Conservation (phyloP, 2,113 vertebrate species). For the Chaetorhynchus papuensis region DNA sequence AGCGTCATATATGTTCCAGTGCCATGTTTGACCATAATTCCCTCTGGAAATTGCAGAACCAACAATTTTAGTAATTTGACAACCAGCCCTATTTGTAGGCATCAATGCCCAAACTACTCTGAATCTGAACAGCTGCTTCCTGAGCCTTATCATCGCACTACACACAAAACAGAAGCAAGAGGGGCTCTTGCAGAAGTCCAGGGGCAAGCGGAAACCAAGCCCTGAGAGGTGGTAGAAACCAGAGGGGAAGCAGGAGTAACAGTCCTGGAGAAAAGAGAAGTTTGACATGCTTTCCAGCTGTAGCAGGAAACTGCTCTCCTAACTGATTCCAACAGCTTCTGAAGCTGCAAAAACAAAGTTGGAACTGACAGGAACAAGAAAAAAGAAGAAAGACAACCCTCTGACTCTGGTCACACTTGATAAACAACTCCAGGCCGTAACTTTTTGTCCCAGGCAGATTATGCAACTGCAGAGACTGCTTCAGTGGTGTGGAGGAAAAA, state of each 20-base stretch:
- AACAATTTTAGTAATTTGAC: not conserved
- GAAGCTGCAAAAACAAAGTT: not conserved
- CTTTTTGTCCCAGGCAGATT: not conserved
- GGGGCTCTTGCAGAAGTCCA: not conserved
- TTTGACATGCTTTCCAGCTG: not conserved
- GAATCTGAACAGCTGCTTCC: constrained; percentile 9
- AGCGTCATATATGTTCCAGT: accelerated
- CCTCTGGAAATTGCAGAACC: not conserved
- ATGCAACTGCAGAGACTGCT: not conserved
- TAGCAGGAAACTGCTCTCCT: not conserved
- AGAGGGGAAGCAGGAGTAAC: not conserved
- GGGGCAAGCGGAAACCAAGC: not conserved
- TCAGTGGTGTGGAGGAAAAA: not conserved
- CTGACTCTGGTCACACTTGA: not conserved
- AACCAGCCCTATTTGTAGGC: not conserved
- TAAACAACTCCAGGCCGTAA: not conserved
- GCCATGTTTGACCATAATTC: not conserved
- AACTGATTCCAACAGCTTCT: not conserved
- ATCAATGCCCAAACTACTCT: not conserved
- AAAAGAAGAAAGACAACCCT: not conserved
- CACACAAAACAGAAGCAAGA: not conserved
- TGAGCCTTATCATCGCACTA: not conserved
- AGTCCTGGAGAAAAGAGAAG: not conserved
- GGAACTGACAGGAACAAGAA: not conserved
- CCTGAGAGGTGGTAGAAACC: not conserved